Conservation (phyloP, 2,888 invertebrate genomes). For the Agriopis aurantiaria region DNA sequence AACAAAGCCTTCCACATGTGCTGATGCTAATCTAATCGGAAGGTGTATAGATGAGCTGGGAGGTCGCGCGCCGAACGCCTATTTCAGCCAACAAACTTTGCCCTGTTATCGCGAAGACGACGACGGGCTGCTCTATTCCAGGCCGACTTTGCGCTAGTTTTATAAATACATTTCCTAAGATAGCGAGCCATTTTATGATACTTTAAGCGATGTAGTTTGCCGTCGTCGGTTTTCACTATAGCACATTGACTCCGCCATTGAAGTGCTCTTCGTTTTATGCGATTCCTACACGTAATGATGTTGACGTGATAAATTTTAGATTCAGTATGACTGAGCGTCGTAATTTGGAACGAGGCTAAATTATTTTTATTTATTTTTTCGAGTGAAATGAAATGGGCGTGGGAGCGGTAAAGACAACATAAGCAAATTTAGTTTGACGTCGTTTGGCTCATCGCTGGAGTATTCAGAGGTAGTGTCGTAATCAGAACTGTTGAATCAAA, state of each 20-base stretch:
- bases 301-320: slow-evolving; percentile 15
- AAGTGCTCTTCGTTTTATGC: slow-evolving; percentile 4
- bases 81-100: slow-evolving; percentile 40
- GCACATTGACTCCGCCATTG: not conserved
- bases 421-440: slow-evolving; percentile 10
- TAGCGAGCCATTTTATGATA: slow-evolving; percentile 8
- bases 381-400: slow-evolving; percentile 19
- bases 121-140: slow-evolving; percentile 9
- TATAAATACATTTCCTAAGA: slow-evolving; percentile 13
- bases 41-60: slow-evolving; percentile 23
- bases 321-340: slow-evolving; percentile 8
- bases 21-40: slow-evolving; percentile 32
- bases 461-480: slow-evolving; percentile 22
- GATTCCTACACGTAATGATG: slow-evolving; percentile 21
- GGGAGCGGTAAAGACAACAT: slow-evolving; percentile 8
- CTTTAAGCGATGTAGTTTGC: slow-evolving; percentile 9
- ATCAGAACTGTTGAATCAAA: slow-evolving; percentile 24
- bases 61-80: slow-evolving; percentile 25
- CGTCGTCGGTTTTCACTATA: not conserved
- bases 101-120: slow-evolving; percentile 22
- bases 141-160: slow-evolving; percentile 19
- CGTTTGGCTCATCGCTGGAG: slow-evolving; percentile 16
- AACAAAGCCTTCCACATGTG: slow-evolving; percentile 22
- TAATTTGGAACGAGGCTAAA: slow-evolving; percentile 17
- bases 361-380: slow-evolving; percentile 23